A percentile compares a stretch with the other conserved stretches of the same genome.
These are phyloP conservation scores for Trinorchestia longiramus DNA, from an alignment of 1,140 invertebrate species.

Conservation along the genomic window DNA sequence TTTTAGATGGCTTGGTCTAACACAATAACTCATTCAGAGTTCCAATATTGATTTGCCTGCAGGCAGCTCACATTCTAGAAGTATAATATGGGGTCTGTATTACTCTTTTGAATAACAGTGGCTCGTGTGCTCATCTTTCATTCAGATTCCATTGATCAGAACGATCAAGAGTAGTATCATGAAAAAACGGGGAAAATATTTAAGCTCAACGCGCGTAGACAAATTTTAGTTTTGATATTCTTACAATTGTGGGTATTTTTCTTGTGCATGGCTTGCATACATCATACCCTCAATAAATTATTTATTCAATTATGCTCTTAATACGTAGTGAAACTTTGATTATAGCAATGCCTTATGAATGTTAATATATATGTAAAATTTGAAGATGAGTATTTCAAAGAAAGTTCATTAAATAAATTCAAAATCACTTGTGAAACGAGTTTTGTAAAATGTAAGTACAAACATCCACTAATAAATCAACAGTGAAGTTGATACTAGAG, in stretches of 20 bases:
- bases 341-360: background rate
- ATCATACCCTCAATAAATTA: background rate
- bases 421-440: background rate
- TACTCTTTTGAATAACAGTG: too few relatives aligned
- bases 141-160: background rate
- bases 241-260: background rate
- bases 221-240: background rate
- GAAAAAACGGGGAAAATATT: background rate
- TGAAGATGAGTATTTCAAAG: background rate
- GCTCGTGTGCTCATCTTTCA: background rate
- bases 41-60: background rate
- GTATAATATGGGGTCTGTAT: too few relatives aligned
- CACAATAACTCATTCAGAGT: too few relatives aligned
- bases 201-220: background rate
- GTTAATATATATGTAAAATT: background rate
- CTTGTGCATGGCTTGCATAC: background rate
- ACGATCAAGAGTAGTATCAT: too few relatives aligned
- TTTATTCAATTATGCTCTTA: background rate
- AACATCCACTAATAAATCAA: background rate
- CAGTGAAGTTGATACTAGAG: background rate
- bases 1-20: background rate
- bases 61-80: background rate
- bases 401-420: background rate
- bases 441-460: background rate
- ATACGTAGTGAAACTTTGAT: background rate